These are phyloP conservation scores for Coleophora flavipennella DNA, from an alignment of 2,888 invertebrate species.

Conservation along the genomic window DNA sequence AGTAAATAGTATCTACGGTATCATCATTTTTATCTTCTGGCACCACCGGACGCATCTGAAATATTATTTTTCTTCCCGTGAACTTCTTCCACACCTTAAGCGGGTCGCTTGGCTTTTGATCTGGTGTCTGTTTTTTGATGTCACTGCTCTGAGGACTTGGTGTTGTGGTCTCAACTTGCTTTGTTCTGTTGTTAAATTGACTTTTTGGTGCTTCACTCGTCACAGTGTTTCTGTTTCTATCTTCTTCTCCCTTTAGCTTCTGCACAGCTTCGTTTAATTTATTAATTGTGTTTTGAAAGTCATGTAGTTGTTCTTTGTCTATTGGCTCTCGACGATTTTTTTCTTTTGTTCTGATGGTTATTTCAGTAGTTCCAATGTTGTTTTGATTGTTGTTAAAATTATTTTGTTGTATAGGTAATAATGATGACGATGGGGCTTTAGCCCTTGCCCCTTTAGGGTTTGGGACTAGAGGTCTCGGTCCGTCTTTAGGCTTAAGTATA, in stretches of 20 bases:
- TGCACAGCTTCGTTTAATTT: constrained; percentile 25
- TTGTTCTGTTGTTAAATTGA: constrained; percentile 1
- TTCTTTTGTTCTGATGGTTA: background rate
- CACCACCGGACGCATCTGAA: constrained; percentile 28
- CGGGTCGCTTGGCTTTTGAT: background rate
- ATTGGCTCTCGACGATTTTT: background rate
- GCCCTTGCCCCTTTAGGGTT: no score
- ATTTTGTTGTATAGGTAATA: no score
- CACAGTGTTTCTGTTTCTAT: background rate
- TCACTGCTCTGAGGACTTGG: background rate
- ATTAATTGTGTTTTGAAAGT: constrained; percentile 21
- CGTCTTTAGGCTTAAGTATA: no score
- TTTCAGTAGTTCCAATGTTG: background rate
- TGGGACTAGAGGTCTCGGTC: no score
- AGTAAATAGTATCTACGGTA: constrained; percentile 24
- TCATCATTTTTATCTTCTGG: constrained; percentile 23
- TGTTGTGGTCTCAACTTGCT: background rate
- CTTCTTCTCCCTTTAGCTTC: constrained; percentile 13
- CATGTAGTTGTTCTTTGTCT: constrained; percentile 7
- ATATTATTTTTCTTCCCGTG: constrained; percentile 23
- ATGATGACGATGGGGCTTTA: no score
- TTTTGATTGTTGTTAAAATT: no score
- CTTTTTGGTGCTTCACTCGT: background rate
- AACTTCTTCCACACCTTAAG: constrained; percentile 5
- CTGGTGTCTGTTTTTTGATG: background rate